Evolutionary conservation across 2,888 invertebrate species (phyloP), one percentile per base, ranked within the genome.

Genomic region (Nemapogon koenigi): DNA sequence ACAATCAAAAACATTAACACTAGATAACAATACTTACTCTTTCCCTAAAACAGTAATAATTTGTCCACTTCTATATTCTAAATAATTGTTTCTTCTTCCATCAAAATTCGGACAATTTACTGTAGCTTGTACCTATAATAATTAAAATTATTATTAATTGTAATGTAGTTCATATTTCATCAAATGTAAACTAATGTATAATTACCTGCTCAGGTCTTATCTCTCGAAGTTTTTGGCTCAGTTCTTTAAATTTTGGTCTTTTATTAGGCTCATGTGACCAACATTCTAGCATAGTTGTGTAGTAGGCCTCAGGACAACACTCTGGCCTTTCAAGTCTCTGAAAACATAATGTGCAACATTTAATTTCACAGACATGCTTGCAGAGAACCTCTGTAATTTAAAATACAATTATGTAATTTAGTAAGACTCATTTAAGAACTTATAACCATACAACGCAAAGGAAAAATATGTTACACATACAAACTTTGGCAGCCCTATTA

Each of bases 271-370:
- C 94, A 57, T 97, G 96, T 42, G 91, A 87, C 99, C 99, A 99
- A 62, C 98, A 98, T 57, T 94, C 91, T 48, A 90, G 80, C 97
- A 99, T 97, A 8, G 95, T 70, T 6, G 85, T 83, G 60, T 94
- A 97, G 63, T 95, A 95, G 27, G 94, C 94, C 47, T 90, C 88
- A 0, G 98, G 96, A 58, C 97, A 97, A 55, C 93, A 92, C 52
- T 96, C 96, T 0, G 97, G 97, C 49, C 91, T 88, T 56, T 97
- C 96, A 45, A 97, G 71, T 42, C 97, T 84, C 84, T 92, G 62
- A 10, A 63, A 62, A 35, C 28, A 44, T 37, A 42, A 36, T 31
- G 19, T 15, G 2, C 26, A 33, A 8, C 22, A 32, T 22, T 41
- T 6, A 36, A 32, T 11, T 3, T 10, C 7, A 35, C 16, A 22